phyloP scores from a whole-genome alignment of 2,888 invertebrate species.

The Eupithecia abbreviata region DNA sequence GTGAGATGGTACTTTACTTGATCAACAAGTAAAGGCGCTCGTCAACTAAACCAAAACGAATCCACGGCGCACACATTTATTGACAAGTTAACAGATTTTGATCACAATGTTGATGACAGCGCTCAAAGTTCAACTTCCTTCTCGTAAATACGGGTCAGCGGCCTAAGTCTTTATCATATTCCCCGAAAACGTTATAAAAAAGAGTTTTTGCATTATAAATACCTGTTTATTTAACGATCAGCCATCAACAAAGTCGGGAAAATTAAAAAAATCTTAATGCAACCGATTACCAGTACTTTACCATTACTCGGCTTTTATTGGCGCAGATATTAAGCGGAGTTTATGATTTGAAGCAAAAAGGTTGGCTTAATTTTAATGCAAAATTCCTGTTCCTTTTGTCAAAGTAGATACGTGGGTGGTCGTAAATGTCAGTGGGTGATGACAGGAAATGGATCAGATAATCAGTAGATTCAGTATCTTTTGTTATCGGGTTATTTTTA shows the following conservation, averaged over 20 bases:
- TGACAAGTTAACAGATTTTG: constrained; percentile 1
- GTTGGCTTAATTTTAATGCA: constrained; percentile 18
- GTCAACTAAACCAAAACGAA: background rate
- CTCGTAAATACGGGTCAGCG: background rate
- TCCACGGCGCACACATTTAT: background rate
- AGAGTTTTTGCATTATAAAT: constrained; percentile 27
- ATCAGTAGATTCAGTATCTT: constrained; percentile 19
- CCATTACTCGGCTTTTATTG: constrained; percentile 24
- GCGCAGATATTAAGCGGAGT: constrained; percentile 23
- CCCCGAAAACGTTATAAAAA: constrained; percentile 17
- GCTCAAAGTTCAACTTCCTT: background rate
- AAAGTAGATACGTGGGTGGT: constrained; percentile 30
- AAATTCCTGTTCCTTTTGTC: constrained; percentile 19
- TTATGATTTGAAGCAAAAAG: constrained; percentile 28
- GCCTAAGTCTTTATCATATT: constrained; percentile 20
- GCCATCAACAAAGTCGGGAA: constrained; percentile 35
- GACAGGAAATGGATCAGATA: constrained; percentile 26
- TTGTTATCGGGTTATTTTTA: constrained; percentile 8
- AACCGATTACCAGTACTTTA: constrained; percentile 38
- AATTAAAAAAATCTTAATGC: constrained; percentile 41
- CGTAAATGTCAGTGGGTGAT: constrained; percentile 2
- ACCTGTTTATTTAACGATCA: constrained; percentile 34
- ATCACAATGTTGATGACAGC: constrained; percentile 1
- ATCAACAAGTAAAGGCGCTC: background rate
- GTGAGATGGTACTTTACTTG: background rate